A percentile compares a stretch with the other conserved stretches of the same genome.
Evolutionary conservation across 2,797 vertebrate species (phyloP).

Genomic region (Mustela erminea): DNA sequence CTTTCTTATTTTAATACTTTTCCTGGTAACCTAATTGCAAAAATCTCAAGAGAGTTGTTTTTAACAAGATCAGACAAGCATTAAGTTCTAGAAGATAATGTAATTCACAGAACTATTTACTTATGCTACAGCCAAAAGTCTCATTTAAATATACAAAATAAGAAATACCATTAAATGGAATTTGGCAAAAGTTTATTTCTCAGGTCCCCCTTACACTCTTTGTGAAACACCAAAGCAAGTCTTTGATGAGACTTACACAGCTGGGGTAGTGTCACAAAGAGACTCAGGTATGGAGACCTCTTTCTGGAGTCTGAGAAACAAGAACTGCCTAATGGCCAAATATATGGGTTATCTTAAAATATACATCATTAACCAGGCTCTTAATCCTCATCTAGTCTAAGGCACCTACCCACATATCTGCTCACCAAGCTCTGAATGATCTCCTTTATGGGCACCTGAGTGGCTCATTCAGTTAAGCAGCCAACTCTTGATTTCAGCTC

Average conservation of each 20-base stretch:
- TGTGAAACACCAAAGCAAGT: background rate
- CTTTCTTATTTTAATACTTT: constrained; percentile 77
- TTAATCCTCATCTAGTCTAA: background rate
- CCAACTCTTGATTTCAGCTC: background rate
- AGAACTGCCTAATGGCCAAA: background rate
- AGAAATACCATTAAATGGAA: background rate
- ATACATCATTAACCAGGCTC: background rate
- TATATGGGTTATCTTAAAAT: constrained; percentile 40
- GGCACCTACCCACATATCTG: background rate
- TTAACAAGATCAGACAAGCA: constrained; percentile 56
- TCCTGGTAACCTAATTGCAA: constrained; percentile 83
- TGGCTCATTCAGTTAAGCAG: background rate
- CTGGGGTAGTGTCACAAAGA: accelerated
- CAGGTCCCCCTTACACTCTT: background rate
- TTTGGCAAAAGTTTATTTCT: background rate
- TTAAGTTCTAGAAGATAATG: constrained; percentile 32
- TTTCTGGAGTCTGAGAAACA: background rate
- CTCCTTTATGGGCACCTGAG: background rate
- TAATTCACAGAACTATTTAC: constrained; percentile 15
- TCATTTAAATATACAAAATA: background rate
- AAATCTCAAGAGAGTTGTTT: constrained; percentile 71
- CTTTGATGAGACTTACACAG: background rate
- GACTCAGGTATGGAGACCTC: background rate
- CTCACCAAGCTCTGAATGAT: background rate
- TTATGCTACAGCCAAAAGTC: background rate